These are phyloP conservation scores for Gallinago jamesoni DNA, from an alignment of 2,113 vertebrate species.

Conservation along the genomic window DNA sequence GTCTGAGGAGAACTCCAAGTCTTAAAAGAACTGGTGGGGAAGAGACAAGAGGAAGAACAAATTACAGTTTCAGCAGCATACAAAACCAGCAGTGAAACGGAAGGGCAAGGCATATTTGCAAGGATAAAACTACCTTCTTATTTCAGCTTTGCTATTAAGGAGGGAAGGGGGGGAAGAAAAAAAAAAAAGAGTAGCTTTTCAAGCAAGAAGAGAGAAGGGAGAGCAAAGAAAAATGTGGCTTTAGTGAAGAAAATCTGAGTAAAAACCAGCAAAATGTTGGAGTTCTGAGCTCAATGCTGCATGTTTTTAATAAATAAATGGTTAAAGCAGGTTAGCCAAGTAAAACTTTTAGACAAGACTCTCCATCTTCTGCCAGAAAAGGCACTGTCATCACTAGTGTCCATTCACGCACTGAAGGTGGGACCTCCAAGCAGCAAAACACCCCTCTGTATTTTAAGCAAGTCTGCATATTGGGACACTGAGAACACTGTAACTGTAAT, in stretches of 20 bases:
- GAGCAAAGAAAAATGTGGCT: not conserved
- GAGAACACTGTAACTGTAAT: not conserved
- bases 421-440: not conserved
- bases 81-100: not conserved
- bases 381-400: not conserved
- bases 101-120: not conserved
- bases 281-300: not conserved
- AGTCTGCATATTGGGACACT: accelerated
- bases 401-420: accelerated
- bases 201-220: not conserved
- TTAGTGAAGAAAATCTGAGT: not conserved
- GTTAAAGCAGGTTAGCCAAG: not conserved
- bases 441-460: not conserved
- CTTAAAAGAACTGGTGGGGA: not conserved
- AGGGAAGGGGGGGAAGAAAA: too few relatives aligned
- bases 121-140: not conserved
- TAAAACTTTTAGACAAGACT: not conserved
- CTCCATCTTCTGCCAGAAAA: not conserved
- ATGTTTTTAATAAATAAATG: not conserved
- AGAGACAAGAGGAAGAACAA: not conserved
- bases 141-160: not conserved
- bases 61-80: not conserved
- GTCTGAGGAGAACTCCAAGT: not conserved
- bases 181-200: not conserved
- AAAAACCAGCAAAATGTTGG: not conserved